phyloP scores from a whole-genome alignment of 1,140 invertebrate genomes.

The Mercenaria mercenaria region DNA sequence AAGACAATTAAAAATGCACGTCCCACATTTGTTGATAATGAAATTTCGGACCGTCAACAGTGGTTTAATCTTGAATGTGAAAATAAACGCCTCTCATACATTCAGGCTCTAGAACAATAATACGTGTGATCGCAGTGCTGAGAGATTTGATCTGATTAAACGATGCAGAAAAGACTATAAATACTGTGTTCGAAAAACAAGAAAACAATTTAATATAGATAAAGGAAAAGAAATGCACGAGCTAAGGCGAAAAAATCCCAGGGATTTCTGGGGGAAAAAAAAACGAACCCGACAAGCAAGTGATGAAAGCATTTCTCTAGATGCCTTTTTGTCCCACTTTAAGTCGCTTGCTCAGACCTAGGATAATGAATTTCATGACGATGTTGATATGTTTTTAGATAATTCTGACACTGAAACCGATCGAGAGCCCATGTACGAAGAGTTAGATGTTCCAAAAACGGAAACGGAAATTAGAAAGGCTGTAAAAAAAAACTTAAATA shows the following conservation, averaged over 20 bases:
- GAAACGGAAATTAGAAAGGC: background rate
- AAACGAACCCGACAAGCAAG: background rate
- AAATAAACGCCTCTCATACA: too few species aligned
- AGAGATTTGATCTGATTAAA: background rate
- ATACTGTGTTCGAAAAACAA: background rate
- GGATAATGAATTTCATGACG: background rate
- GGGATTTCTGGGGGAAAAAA: background rate
- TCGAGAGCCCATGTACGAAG: background rate
- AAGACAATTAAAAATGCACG: background rate
- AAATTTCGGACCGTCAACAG: too few species aligned
- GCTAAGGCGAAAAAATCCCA: background rate
- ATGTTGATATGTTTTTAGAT: background rate
- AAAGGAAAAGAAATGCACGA: background rate
- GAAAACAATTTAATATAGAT: background rate
- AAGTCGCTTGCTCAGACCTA: background rate
- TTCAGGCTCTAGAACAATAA: too few species aligned
- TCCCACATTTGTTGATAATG: too few species aligned
- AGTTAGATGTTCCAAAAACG: background rate
- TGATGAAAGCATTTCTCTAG: background rate
- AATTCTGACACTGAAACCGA: background rate
- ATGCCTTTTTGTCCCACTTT: background rate
- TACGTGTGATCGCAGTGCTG: too few species aligned
- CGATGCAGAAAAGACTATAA: background rate
- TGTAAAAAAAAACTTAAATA: background rate
- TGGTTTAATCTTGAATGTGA: too few species aligned